Conservation (phyloP, 2,888 invertebrate genomes). For the Taenaris catops region DNA sequence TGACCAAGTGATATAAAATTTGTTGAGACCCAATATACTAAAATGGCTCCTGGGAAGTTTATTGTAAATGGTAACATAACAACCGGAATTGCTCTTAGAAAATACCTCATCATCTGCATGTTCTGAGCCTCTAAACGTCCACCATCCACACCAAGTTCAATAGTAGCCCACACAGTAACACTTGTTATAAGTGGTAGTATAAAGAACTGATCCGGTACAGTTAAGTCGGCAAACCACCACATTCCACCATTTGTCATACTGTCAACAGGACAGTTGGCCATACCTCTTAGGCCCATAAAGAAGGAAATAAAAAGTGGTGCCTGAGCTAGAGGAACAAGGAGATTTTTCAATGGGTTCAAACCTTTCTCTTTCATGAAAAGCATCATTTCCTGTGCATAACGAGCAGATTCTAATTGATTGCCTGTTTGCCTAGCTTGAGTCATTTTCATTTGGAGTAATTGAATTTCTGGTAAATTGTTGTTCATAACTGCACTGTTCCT, state of each 20-base stretch:
- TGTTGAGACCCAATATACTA: slow-evolving; percentile 94
- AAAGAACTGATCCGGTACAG: slow-evolving; percentile 93
- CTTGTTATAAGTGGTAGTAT: slow-evolving; percentile 92
- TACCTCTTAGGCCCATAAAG: slow-evolving; percentile 91
- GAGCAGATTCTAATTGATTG: slow-evolving; percentile 87
- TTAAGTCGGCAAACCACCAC: slow-evolving; percentile 96
- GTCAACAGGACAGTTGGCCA: slow-evolving; percentile 95
- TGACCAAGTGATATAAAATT: slow-evolving; percentile 92
- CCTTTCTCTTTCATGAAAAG: slow-evolving; percentile 90
- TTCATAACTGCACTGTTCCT: slow-evolving; percentile 89
- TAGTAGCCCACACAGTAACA: slow-evolving; percentile 88
- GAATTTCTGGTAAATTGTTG: slow-evolving; percentile 92
- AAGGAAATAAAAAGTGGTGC: slow-evolving; percentile 96
- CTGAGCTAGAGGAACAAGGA: slow-evolving; percentile 88
- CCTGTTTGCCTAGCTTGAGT: slow-evolving; percentile 92
- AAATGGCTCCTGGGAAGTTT: slow-evolving; percentile 92
- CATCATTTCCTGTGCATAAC: slow-evolving; percentile 88
- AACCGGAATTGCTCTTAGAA: slow-evolving; percentile 87
- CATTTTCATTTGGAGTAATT: slow-evolving; percentile 90
- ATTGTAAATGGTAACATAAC: slow-evolving; percentile 91
- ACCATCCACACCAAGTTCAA: slow-evolving; percentile 90
- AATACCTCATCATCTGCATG: slow-evolving; percentile 85
- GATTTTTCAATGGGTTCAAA: slow-evolving; percentile 88
- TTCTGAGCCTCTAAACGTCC: slow-evolving; percentile 83
- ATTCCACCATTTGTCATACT: slow-evolving; percentile 94